These are phyloP conservation scores for Mesochorus sp. DNA, from an alignment of 2,888 invertebrate species.

Conservation along the genomic window DNA sequence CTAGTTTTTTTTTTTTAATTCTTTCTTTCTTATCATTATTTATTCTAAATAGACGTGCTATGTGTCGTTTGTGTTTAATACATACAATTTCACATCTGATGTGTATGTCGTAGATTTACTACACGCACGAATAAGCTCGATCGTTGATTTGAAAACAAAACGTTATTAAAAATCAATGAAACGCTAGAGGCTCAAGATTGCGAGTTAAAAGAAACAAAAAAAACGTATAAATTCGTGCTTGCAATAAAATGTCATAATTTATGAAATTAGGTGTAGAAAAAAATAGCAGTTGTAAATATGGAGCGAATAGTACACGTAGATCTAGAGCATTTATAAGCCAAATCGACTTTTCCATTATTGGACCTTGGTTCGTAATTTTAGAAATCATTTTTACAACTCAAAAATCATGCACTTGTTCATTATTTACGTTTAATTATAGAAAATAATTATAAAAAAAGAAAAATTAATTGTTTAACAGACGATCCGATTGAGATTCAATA, in stretches of 20 bases:
- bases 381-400: no score
- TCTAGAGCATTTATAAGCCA: background rate
- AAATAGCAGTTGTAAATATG: background rate
- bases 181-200: background rate
- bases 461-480: no score
- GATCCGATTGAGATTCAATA: no score
- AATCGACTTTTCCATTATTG: background rate
- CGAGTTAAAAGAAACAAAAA: background rate
- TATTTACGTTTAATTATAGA: no score
- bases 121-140: slow-evolving; percentile 9
- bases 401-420: no score
- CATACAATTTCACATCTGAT: no score
- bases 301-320: no score
- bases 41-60: background rate
- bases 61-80: background rate
- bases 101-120: background rate
- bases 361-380: background rate
- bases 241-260: slow-evolving; percentile 31
- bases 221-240: background rate
- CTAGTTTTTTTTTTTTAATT: background rate
- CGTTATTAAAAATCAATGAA: slow-evolving; percentile 38
- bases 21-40: background rate
- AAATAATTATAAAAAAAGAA: no score
- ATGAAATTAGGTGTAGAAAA: background rate
- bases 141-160: no score